A percentile compares a stretch with the other conserved stretches of the same genome.
These are phyloP conservation scores for Heterohyrax brucei DNA, from an alignment of 2,797 vertebrate genomes.

Conservation along the genomic window DNA sequence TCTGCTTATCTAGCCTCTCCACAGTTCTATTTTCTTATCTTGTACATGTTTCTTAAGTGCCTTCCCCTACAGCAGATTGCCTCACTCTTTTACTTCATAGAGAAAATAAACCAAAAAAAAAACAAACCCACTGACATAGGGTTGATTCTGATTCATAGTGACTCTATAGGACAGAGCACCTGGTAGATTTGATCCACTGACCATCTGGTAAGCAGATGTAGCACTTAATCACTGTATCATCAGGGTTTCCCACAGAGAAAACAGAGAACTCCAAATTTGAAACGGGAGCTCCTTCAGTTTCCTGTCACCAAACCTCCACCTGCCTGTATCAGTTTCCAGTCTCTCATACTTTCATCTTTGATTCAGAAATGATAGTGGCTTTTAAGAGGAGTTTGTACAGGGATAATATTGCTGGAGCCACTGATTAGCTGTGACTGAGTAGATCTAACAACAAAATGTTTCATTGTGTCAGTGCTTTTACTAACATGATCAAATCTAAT, in stretches of 20 bases:
- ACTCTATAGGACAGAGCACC: no score
- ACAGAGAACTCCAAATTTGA: not conserved
- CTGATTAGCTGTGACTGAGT: not conserved
- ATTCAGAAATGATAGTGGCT: not conserved
- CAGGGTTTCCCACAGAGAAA: not conserved
- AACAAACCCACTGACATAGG: no score
- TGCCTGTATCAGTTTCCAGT: not conserved
- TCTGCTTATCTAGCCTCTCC: slow-evolving; percentile 1
- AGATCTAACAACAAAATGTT: not conserved
- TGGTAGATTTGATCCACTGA: no score
- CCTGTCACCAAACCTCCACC: not conserved
- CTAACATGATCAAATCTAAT: not conserved
- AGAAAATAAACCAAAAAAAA: no score
- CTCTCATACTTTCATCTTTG: not conserved
- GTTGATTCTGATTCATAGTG: no score
- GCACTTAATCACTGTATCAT: no score
- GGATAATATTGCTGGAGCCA: not conserved
- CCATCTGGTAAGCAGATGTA: no score
- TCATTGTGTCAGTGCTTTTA: slow-evolving; percentile 22
- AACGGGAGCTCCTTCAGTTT: slow-evolving; percentile 23
- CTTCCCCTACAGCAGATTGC: not conserved
- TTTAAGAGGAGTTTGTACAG: slow-evolving; percentile 26
- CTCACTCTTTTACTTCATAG: not conserved
- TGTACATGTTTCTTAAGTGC: not conserved
- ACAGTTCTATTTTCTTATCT: slow-evolving; percentile 1